phyloP scores from a whole-genome alignment of 2,113 vertebrate species.

The Empidonax alnorum region DNA sequence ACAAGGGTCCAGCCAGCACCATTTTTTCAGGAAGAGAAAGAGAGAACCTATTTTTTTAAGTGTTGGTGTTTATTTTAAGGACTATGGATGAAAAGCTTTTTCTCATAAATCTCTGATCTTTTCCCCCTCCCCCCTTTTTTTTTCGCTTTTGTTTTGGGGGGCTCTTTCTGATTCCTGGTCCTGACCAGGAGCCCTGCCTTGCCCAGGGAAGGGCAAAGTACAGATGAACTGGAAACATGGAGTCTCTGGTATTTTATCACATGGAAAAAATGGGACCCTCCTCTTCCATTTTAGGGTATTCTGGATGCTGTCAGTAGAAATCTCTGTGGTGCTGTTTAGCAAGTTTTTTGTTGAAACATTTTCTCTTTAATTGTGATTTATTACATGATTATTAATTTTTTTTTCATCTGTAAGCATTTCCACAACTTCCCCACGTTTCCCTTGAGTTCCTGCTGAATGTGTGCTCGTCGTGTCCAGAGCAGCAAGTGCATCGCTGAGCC shows the following conservation, averaged over 20 bases:
- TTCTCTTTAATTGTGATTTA: constrained; percentile 11
- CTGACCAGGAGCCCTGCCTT: background rate
- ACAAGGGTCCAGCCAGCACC: background rate
- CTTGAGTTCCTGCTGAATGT: background rate
- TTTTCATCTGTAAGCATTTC: background rate
- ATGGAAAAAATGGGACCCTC: background rate
- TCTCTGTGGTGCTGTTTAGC: constrained; percentile 56
- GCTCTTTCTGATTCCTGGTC: background rate
- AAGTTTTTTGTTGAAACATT: constrained; percentile 3
- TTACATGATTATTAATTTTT: background rate
- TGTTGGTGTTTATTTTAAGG: background rate
- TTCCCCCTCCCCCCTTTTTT: rapidly evolving
- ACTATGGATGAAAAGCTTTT: background rate
- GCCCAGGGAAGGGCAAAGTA: background rate
- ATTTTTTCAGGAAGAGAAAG: background rate
- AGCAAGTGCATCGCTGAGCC: background rate
- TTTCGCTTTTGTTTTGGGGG: background rate
- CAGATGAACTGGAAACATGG: constrained; percentile 1
- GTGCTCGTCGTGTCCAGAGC: background rate
- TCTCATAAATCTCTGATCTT: background rate
- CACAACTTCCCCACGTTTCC: background rate
- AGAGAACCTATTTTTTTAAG: background rate
- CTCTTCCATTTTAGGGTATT: background rate
- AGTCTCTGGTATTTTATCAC: background rate
- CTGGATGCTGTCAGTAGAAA: constrained; percentile 49